Conservation (phyloP, 2,113 vertebrate genomes). For the Illadopsis cleaveri region DNA sequence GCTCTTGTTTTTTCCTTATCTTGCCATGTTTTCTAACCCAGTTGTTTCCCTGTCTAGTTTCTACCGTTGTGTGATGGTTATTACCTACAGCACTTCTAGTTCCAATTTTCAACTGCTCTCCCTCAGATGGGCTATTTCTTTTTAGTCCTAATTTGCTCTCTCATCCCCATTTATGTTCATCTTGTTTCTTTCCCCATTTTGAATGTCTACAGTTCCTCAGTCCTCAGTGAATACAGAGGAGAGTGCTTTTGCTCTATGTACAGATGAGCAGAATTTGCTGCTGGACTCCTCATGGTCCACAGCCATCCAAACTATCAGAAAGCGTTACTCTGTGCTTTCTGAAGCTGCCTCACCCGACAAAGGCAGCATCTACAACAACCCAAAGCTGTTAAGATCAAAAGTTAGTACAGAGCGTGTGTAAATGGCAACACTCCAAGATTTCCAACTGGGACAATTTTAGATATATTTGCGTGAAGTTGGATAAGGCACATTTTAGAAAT, state of each 20-base stretch:
- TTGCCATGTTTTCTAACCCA: neutral
- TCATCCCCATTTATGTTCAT: neutral
- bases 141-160: neutral
- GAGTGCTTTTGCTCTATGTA: neutral
- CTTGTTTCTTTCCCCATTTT: neutral
- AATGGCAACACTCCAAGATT: neutral
- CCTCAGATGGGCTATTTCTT: neutral
- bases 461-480: neutral
- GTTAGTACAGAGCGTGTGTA: neutral
- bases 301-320: neutral
- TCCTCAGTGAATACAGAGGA: neutral
- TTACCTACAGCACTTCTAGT: neutral
- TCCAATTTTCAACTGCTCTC: neutral
- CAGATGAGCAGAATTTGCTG: neutral
- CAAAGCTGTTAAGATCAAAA: neutral
- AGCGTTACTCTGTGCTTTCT: neutral
- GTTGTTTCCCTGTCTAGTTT: neutral
- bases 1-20: neutral
- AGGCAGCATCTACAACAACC: neutral
- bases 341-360: neutral
- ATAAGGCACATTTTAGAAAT: neutral
- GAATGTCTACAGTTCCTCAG: neutral
- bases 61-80: fast-evolving
- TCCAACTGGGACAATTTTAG: neutral
- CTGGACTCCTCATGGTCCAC: neutral